phyloP scores from a whole-genome alignment of 2,888 invertebrate species.

The Archips xylosteana region DNA sequence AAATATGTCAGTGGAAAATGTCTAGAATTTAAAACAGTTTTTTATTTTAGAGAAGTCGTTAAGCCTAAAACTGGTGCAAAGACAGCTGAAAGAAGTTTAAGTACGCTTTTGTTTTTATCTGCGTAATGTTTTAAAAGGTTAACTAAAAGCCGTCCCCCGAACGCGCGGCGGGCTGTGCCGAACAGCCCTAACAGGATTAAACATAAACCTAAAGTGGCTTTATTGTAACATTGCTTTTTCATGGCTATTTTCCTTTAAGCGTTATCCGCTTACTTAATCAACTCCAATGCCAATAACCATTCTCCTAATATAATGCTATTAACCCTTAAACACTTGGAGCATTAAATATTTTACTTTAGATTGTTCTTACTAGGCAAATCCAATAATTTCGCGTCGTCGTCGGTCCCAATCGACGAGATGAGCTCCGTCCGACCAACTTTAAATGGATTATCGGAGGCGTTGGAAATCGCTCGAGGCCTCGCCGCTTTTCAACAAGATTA shows the following conservation, averaged over 20 bases:
- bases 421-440: constrained; percentile 45
- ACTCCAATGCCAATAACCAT: constrained; percentile 21
- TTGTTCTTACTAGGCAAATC: constrained; percentile 47
- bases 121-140: constrained; percentile 12
- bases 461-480: constrained; percentile 41
- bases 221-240: constrained; percentile 16
- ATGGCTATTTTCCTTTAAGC: constrained; percentile 18
- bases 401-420: constrained; percentile 46
- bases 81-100: neutral
- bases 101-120: constrained; percentile 15
- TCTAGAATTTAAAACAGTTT: neutral
- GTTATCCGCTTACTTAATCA: constrained; percentile 27
- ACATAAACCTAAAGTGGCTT: constrained; percentile 13
- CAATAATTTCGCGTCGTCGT: constrained; percentile 48
- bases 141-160: constrained; percentile 9
- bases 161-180: constrained; percentile 1
- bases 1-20: constrained; percentile 1
- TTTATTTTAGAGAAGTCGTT: constrained; percentile 1
- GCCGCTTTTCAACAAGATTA: constrained; percentile 49
- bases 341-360: constrained; percentile 47
- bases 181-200: constrained; percentile 21
- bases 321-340: constrained; percentile 31
- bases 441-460: constrained; percentile 47
- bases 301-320: constrained; percentile 29
- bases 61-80: constrained; percentile 1